Conservation (phyloP, 2,113 vertebrate species). For the Ochotona curzoniae region DNA sequence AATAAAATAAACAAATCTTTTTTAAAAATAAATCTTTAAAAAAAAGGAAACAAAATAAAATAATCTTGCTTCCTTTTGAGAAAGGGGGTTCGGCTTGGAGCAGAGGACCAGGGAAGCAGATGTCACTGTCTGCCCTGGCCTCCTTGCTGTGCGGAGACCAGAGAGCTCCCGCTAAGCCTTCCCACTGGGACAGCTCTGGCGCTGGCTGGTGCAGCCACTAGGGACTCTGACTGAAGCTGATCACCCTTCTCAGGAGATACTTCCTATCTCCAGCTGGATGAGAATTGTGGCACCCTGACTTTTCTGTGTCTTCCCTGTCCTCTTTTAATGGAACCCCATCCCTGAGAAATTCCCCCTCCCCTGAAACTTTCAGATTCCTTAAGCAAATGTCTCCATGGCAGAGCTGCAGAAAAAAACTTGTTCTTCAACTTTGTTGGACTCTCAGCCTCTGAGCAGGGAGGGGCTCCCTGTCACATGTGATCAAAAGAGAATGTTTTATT, state of each 20-base stretch:
- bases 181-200: neutral
- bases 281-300: neutral
- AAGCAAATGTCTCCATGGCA: neutral
- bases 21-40: neutral
- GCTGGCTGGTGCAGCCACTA: neutral
- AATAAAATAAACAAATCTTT: too few species aligned
- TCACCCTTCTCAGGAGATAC: too few species aligned
- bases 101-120: neutral
- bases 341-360: neutral
- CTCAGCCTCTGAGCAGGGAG: slow-evolving; percentile 54
- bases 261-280: neutral
- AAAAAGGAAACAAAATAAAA: neutral
- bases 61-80: neutral
- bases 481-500: slow-evolving; percentile 82
- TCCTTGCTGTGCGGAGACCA: neutral
- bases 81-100: neutral
- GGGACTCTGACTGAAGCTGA: too few species aligned
- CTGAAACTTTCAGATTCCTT: neutral
- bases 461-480: slow-evolving; percentile 77
- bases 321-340: slow-evolving; percentile 21
- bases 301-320: neutral
- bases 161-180: neutral
- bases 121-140: too few species aligned
- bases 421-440: slow-evolving; percentile 29
- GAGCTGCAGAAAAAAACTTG: neutral